Evolutionary conservation across 2,888 invertebrate species (phyloP), one percentile per base, ranked within the genome.

Genomic region (Rutpela maculata): DNA sequence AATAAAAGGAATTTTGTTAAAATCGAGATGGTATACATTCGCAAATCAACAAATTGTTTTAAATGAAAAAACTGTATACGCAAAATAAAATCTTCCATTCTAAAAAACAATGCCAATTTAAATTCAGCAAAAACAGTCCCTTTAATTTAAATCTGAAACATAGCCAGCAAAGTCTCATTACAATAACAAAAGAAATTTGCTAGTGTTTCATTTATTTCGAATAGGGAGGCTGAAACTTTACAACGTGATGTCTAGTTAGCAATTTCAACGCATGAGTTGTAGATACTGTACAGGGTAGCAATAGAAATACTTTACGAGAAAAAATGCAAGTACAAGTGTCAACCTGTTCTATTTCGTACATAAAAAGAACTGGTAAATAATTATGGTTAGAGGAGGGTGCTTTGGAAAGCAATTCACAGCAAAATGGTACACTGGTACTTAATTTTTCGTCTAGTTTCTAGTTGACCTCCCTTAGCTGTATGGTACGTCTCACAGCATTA

Each of bases 181-280:
- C 31, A 62, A 62, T 62, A 35, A 62, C 62, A 62, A 62, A 62
- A 62, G 62, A 31, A 22, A 62, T 62, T 62, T 62, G 17, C 31
- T 62, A 62, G 26, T 11, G 35, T 62, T 62, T 62, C 62, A 62
- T 62, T 62, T 62, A n/a, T 31, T 62, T 62, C 62, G 26, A 17
- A 31, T 31, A 35, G 26, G 31, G 19, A 26, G 9, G 26, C 26
- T 7, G 62, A 5, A 31, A 10, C 31, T 31, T 62, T 15, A 31
- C 62, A 26, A 22, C 31, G 15, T 31, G 62, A n/a, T 31, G 26
- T 31, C 26, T 31, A 35, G 62, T 62, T 62, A 35, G 62, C 35
- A 50, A 50, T 50, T 50, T 50, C n/a, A 50, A 50, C 50, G n/a
- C 1, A 17, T 50, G 50, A 50, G 7, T 50, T n/a, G 15, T n/a